Evolutionary conservation across 2,797 vertebrate species (phyloP).

Genomic region (Rhinogobio ventralis): DNA sequence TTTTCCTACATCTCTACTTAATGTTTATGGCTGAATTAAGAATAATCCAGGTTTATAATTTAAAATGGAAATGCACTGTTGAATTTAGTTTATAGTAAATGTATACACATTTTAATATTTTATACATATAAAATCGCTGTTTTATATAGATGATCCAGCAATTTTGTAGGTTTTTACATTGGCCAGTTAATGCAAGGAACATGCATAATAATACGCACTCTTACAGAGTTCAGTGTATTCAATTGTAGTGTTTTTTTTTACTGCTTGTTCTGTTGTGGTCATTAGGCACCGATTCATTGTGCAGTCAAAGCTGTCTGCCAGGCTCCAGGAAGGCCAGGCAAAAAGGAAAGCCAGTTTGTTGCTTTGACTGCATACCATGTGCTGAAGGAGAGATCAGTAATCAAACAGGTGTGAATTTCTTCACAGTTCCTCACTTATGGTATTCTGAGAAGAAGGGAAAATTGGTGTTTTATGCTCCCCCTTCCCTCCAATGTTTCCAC

Average conservation of each 20-base stretch:
- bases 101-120: neutral
- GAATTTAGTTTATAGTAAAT: neutral
- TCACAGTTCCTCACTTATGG: neutral
- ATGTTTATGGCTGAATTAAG: slow-evolving; percentile 56
- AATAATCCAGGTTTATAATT: slow-evolving; percentile 23
- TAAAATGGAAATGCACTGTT: neutral
- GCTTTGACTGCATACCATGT: slow-evolving; percentile 79
- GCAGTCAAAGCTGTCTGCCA: slow-evolving; percentile 73
- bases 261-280: slow-evolving; percentile 26
- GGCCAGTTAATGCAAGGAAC: too few relatives aligned
- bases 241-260: neutral
- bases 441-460: neutral
- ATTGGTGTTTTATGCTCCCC: neutral
- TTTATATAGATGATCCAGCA: neutral
- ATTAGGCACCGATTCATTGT: slow-evolving; percentile 73
- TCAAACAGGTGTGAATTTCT: slow-evolving; percentile 33
- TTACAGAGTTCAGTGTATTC: neutral
- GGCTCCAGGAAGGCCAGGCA: slow-evolving; percentile 72
- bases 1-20: slow-evolving; percentile 62
- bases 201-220: too few relatives aligned
- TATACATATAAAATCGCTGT: too few relatives aligned
- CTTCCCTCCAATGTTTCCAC: slow-evolving; percentile 18
- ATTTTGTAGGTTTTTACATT: too few relatives aligned
- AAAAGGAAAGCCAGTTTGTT: slow-evolving; percentile 76
- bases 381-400: slow-evolving; percentile 77